Base-by-base conservation (phyloP, 2,888 invertebrate species). In the Taenaris catops region DNA sequence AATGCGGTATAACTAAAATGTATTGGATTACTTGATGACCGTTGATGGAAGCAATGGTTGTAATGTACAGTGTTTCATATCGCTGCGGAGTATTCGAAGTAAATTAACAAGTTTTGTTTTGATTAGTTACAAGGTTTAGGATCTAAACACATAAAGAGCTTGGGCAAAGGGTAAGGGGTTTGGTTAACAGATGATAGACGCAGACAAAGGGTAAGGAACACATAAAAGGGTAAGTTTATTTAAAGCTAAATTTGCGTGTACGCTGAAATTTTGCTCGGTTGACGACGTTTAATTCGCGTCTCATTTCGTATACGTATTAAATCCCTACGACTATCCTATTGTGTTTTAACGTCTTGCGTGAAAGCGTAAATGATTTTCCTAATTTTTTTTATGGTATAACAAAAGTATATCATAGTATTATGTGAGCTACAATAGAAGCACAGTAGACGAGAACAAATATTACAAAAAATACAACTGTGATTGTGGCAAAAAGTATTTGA, bases 171-270 rank as follows among this genome's bases (percentile, higher is more conserved):
- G 79, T 72, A 74, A 76, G 79, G 83, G 81, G 24, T 73, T 73
- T 80, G 83, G 87, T 86, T 89, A 86, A 90, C 91, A 91, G 91
- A 92, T 92, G 92, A 89, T 83, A 91, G 92, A 93, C 93, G 92
- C 91, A 93, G 92, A 93, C 92, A 93, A 91, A 89, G 90, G 91
- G 91, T 89, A 84, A 78, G 86, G 86, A 86, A 76, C 79, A 91
- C 89, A 87, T 86, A 87, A 88, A 87, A 81, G 88, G 87, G 86
- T 83, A 80, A 81, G 81, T 84, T 86, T 78, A 81, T 83, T 80
- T 78, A 87, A 81, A 84, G 86, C 83, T 79, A 72, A 79, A 78
- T 81, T 84, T 84, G 84, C 83, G 83, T 86, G 87, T 84, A 80
- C 70, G 81, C 75, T 80, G 75, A 72, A 19, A 76, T 73, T 80